A percentile compares a stretch with the other conserved stretches of the same genome.
Evolutionary conservation across 2,113 vertebrate genomes (phyloP).

Genomic region (Brachyhypopomus gauderio): DNA sequence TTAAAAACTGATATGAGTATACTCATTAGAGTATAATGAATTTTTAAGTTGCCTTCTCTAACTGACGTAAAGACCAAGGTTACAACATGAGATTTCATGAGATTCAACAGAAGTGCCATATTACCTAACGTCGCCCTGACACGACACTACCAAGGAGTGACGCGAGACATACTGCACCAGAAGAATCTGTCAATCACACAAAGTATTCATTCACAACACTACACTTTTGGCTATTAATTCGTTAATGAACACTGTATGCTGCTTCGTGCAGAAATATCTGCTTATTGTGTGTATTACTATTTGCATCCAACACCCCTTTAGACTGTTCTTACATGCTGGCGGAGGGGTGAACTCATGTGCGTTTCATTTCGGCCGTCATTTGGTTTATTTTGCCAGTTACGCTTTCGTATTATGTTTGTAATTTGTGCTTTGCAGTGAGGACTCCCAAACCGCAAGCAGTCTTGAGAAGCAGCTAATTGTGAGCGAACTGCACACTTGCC

Average conservation of each 20-base stretch:
- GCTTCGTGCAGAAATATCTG: not conserved
- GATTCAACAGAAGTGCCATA: too few relatives aligned
- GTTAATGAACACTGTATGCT: not conserved
- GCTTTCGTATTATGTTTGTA: not conserved
- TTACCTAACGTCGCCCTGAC: too few relatives aligned
- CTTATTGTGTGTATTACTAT: not conserved
- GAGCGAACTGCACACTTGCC: conserved; percentile 4
- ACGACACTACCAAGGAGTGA: too few relatives aligned
- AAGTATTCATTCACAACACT: not conserved
- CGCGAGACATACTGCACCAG: too few relatives aligned
- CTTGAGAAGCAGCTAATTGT: not conserved
- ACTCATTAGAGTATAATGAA: conserved; percentile 26
- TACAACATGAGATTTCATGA: too few relatives aligned
- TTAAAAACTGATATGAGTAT: conserved; percentile 20
- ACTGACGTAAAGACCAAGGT: too few relatives aligned
- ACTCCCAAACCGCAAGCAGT: not conserved
- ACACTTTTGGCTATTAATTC: not conserved
- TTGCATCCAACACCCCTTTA: too few relatives aligned
- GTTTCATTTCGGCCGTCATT: not conserved
- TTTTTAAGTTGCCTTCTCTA: conserved; percentile 13
- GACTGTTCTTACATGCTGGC: not conserved
- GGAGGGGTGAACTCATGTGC: not conserved
- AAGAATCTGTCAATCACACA: too few relatives aligned
- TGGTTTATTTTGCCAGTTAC: not conserved
- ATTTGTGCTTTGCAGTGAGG: conserved; percentile 12